Evolutionary conservation across 2,797 vertebrate genomes (phyloP), one percentile per base, ranked within the genome.

Genomic region (Anas bernieri): DNA sequence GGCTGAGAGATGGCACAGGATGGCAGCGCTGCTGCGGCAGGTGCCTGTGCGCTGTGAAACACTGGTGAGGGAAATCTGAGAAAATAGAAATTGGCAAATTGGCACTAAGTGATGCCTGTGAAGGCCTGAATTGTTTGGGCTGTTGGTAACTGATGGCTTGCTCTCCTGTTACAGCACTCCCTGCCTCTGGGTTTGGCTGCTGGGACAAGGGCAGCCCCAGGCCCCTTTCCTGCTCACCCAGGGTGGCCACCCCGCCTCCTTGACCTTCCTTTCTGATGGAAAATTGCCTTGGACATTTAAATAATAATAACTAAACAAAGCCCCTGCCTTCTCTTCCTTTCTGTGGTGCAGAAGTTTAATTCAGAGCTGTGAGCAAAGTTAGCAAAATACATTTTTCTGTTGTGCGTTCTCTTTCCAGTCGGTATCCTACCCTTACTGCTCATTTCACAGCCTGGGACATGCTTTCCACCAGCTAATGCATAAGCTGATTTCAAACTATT

Each of bases 71-170:
- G 17, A 5, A 41, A 33, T 1, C 23, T 5, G 1, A 9, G 21
- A 21, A 35, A 54, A 31, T 5, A 23, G 66, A 7, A 78, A 43
- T 43, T 1, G 4, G 22, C 1, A 7, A 78, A 43, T 43, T 1
- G 4, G 22, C 1, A 0, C 41, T 7, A 4, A 8, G 3, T 1
- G 4, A 21, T 7, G 37, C 0, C 7, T 17, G 15, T 7, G 41
- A 22, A 18, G 45, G 7, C 31, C 7, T 37, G 17, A 10, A 0
- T 3, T n/a, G 8, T 28, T 50, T 16, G 41, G 21, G 0, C 61
- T 13, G 23, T 25, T 2, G 39, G 2, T 59, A 0, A 9, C 7
- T 9, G 0, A 4, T 37, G 72, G 7, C 30, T 26, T 8, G 7
- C 13, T 52, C 43, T 25, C 31, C 22, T 25, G 35, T 15, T 2